Evolutionary conservation across 1,140 invertebrate genomes (phyloP), one percentile per base, ranked within the genome.

Genomic region (Zaprionus gabonicus): DNA sequence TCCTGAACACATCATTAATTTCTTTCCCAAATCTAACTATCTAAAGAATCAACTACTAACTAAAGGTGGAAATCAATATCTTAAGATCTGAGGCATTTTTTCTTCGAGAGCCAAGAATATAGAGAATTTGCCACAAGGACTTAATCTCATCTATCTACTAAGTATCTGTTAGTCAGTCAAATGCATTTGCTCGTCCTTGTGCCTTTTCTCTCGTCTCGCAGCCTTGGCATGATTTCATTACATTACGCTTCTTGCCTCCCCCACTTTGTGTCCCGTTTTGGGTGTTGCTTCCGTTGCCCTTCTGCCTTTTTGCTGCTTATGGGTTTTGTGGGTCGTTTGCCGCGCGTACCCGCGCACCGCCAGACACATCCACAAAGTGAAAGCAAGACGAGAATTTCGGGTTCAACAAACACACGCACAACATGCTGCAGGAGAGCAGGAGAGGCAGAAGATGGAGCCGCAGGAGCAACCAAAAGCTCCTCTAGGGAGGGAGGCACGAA

Each of bases 211-310:
- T 23, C 64, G 56, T 60, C 56, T 53, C 23, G 83, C 81, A 88
- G 84, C 84, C 84, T 88, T 88, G 84, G 84, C 84, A 84, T 90
- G 84, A 88, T 88, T 90, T 90, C 78, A 81, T 85, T 77, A 56
- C 70, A 68, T 73, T 85, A 86, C 82, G 59, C 79, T 73, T 70
- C 78, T 53, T 62, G 49, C 67, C 69, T 71, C 46, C 36, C 36
- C 53, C 59, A 20, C 64, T 60, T 23, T 5, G 20, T 28, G 13
- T 2, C 27, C 9, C 25, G 6, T 41, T 20, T 27, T 63, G 25
- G 25, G 13, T 51, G 13, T 46, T 46, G 4, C 28, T 28, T 57
- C 4, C 41, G 13, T 27, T 7, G 5, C 41, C 41, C 46, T 38
- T 25, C 20, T 63, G 51, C 20, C 38, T 20, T 65, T 59, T 64